Base-by-base conservation (phyloP, 1,140 invertebrate species). In the Drosophila virilis region DNA sequence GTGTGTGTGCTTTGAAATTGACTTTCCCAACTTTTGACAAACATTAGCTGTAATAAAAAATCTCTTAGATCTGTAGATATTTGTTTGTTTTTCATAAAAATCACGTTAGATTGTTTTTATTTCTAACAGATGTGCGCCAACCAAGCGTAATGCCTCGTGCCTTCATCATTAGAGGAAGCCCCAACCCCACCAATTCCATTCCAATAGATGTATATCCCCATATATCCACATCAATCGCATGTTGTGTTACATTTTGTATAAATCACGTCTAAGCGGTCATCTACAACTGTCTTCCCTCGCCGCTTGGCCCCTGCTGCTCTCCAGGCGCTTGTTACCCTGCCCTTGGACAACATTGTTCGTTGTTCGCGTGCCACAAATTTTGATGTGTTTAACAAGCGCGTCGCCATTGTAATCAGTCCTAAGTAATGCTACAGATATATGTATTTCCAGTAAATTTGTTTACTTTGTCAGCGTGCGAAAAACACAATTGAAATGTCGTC, bases 221-320 rank as follows among this genome's bases (percentile, higher is more conserved):
- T 46, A 45, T 55, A 71, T 52, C 37, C 59, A 50, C 65, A 73
- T 77, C 73, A 67, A 75, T 83, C 50, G 48, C 80, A 75, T 68
- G 76, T 72, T 79, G 62, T 79, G 73, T 60, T 60, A 71, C 59
- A 61, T 58, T 52, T 74, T 64, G 68, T 46, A 50, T 84, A 86
- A 85, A 85, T 86, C 81, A 73, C 68, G 15, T 70, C 60, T 55
- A 75, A 82, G 54, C 66, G 71, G 80, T 73, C 73, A 67, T 64
- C 60, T 43, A 67, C 69, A 65, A 61, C 10, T 50, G 42, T 60
- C 13, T 33, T 48, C n/a, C 12, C 42, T n/a, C 12, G 33, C 13
- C 15, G 22, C 17, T 48, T 3, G 6, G 48, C 17, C 22, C 35
- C 54, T 12, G 13, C 33, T 43, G 15, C 54, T 9, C 13, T 17